Percentiles rank a stretch among this genome's conserved stretches.
Evolutionary conservation across 2,888 invertebrate genomes (phyloP).

Genomic region (Linyphia triangularis): DNA sequence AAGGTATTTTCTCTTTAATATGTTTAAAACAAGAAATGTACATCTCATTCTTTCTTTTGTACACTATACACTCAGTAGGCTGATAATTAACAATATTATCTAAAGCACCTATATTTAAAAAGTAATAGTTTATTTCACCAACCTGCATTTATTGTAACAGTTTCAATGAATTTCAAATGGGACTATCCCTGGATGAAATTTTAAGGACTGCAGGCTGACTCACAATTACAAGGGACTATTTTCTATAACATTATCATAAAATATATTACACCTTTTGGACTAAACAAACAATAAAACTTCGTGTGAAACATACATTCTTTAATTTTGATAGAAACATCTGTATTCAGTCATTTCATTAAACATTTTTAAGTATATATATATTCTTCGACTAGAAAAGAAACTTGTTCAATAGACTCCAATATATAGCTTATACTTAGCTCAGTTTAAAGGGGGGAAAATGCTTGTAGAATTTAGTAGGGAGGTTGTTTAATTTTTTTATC

Average conservation of each 20-base stretch:
- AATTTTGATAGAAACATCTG: conserved; percentile 8
- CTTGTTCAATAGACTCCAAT: background rate
- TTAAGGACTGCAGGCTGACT: conserved; percentile 53
- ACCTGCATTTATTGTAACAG: conserved; percentile 59
- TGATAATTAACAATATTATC: conserved; percentile 74
- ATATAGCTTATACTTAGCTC: background rate
- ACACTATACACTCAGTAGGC: conserved; percentile 75
- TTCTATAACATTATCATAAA: conserved; percentile 74
- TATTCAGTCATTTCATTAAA: background rate
- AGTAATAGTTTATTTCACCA: conserved; percentile 73
- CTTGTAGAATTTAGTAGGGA: background rate
- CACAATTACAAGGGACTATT: conserved; percentile 47
- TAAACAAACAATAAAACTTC: conserved; percentile 53
- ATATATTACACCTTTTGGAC: conserved; percentile 71
- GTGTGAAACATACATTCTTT: background rate
- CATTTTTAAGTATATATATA: background rate
- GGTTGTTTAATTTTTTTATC: background rate
- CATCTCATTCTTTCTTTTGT: conserved; percentile 75
- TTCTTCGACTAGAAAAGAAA: conserved; percentile 47
- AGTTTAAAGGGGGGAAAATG: background rate
- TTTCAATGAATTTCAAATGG: conserved; percentile 56
- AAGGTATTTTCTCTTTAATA: conserved; percentile 75
- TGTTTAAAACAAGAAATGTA: conserved; percentile 75
- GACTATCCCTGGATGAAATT: conserved; percentile 38
- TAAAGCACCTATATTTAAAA: conserved; percentile 75